Evolutionary conservation across 2,113 vertebrate genomes (phyloP).

Genomic region (Nibea albiflora): DNA sequence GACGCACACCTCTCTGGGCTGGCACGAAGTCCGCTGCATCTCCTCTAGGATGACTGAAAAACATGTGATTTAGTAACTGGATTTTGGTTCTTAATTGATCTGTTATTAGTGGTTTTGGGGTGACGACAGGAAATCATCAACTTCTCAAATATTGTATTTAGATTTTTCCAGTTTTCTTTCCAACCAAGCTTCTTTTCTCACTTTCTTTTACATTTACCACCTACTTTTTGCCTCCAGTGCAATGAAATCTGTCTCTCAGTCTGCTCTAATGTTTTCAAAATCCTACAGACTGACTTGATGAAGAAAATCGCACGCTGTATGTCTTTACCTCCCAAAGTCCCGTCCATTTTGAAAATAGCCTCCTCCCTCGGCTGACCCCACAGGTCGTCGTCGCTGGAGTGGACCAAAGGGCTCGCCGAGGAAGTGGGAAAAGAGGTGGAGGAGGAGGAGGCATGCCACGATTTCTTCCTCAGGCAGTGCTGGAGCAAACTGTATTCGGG

Average conservation of each 20-base stretch:
- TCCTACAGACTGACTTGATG: neutral
- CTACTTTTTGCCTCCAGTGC: constrained; percentile 15
- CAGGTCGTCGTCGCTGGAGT: constrained; percentile 38
- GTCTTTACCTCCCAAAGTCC: constrained; percentile 66
- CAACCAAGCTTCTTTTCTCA: neutral
- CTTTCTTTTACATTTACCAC: neutral
- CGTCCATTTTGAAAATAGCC: constrained; percentile 70
- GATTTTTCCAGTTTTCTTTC: neutral
- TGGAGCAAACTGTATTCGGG: constrained; percentile 76
- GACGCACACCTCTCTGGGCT: constrained; percentile 82
- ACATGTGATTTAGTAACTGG: constrained; percentile 3
- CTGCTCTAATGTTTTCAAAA: neutral
- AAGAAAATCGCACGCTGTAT: neutral
- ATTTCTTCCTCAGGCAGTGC: constrained; percentile 74
- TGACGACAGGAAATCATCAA: constrained; percentile 11
- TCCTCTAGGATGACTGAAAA: constrained; percentile 82
- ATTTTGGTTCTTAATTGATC: neutral
- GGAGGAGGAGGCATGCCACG: constrained; percentile 40
- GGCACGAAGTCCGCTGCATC: constrained; percentile 76
- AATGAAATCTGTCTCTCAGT: constrained; percentile 9
- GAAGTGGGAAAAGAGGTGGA: constrained; percentile 50
- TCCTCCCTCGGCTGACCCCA: constrained; percentile 65
- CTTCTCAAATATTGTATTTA: neutral
- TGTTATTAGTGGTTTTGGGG: neutral
- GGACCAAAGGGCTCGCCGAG: constrained; percentile 37